Evolutionary conservation across 2,888 invertebrate genomes (phyloP).

Genomic region (Zelleria hepariella): DNA sequence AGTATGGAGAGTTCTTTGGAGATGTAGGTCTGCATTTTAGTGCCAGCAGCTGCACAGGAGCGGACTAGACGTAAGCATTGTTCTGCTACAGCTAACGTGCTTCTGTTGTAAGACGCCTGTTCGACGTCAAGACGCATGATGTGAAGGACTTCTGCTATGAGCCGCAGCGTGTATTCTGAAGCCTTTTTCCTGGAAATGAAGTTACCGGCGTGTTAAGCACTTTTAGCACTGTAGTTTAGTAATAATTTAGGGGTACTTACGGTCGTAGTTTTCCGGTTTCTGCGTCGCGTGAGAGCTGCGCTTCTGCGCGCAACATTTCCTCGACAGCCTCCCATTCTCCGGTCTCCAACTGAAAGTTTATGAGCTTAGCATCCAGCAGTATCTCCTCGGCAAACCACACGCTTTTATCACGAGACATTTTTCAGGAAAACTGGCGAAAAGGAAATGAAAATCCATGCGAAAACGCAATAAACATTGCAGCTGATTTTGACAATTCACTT

Average conservation of each 20-base stretch:
- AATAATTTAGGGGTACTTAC: conserved; percentile 29
- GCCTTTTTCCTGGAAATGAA: conserved; percentile 52
- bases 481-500: neutral
- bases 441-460: neutral
- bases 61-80: conserved; percentile 67
- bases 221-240: neutral
- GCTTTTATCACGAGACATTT: conserved; percentile 68
- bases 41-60: conserved; percentile 67
- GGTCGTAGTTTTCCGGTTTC: conserved; percentile 64
- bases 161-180: conserved; percentile 61
- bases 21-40: conserved; percentile 67
- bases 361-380: conserved; percentile 62
- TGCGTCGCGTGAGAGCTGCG: conserved; percentile 61
- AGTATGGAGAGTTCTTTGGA: conserved; percentile 64
- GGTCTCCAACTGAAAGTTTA: conserved; percentile 62
- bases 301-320: conserved; percentile 66
- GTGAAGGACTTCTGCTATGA: conserved; percentile 65
- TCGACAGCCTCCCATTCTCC: conserved; percentile 69
- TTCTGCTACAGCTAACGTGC: conserved; percentile 63
- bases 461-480: conserved; percentile 7
- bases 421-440: conserved; percentile 9
- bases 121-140: conserved; percentile 65
- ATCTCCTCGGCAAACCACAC: conserved; percentile 70
- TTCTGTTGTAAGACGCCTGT: conserved; percentile 59
- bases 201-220: neutral